Percentiles rank a stretch among this genome's conserved stretches.
These are phyloP conservation scores for Mus spicilegus DNA, from an alignment of 2,113 vertebrate species.

Conservation along the genomic window DNA sequence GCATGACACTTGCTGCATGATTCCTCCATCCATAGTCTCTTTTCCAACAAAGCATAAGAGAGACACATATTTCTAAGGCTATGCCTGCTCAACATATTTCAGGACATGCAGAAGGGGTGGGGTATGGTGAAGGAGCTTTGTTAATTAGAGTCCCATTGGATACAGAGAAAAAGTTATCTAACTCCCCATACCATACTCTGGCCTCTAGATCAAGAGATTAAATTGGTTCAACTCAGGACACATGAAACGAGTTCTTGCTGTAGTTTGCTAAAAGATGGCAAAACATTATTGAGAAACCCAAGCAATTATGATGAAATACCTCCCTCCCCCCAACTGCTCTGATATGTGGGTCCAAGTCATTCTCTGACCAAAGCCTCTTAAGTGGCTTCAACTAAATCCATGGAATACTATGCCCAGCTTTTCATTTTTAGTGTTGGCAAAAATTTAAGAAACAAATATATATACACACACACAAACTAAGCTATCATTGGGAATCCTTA, in stretches of 20 bases:
- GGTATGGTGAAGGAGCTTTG: neutral
- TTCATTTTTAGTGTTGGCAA: neutral
- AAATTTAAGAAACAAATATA: neutral
- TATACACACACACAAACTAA: too few relatives aligned
- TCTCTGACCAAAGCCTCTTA: neutral
- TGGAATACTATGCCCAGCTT: neutral
- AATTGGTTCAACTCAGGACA: neutral
- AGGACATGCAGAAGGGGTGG: too few relatives aligned
- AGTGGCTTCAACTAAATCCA: neutral
- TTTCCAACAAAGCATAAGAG: neutral
- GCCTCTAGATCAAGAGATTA: neutral
- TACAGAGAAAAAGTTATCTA: neutral
- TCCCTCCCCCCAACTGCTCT: accelerated
- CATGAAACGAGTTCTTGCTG: neutral
- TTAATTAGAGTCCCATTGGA: neutral
- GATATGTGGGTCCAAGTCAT: neutral
- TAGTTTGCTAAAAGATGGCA: neutral
- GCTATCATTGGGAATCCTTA: neutral
- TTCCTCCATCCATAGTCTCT: neutral
- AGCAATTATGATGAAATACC: neutral
- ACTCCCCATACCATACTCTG: neutral
- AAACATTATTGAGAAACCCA: neutral
- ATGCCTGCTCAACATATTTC: accelerated
- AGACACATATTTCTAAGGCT: neutral
- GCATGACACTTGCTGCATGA: neutral